Evolutionary conservation across 2,888 invertebrate genomes (phyloP).

Genomic region (Protophormia terraenovae): DNA sequence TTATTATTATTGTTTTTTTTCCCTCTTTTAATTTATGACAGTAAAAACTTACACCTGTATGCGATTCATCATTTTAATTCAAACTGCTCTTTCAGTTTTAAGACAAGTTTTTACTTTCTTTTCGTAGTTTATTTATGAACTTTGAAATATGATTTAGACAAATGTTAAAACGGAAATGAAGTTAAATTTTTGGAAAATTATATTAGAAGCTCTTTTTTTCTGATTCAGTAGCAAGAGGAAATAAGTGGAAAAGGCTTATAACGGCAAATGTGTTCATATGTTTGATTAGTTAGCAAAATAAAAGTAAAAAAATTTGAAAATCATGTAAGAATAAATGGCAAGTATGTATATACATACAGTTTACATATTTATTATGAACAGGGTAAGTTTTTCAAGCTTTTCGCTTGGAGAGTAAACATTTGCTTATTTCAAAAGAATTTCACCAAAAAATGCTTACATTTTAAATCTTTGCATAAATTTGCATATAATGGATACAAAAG

Average conservation of each 20-base stretch:
- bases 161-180: constrained; percentile 46
- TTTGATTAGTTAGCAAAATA: constrained; percentile 13
- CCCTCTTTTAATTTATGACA: not conserved
- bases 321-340: not conserved
- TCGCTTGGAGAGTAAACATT: too few relatives aligned
- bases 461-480: too few relatives aligned
- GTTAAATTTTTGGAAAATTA: constrained; percentile 21
- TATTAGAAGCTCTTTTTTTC: not conserved
- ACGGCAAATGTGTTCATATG: constrained; percentile 27
- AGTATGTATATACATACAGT: not conserved
- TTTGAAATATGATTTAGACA: constrained; percentile 36
- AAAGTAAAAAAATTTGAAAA: not conserved
- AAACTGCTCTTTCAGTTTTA: constrained; percentile 13
- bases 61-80: constrained; percentile 73
- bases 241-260: not conserved
- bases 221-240: not conserved
- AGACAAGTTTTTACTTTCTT: not conserved
- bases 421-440: too few relatives aligned
- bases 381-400: too few relatives aligned
- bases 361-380: not conserved
- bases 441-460: too few relatives aligned
- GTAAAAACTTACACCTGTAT: constrained; percentile 76
- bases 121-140: constrained; percentile 17
- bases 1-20: not conserved
- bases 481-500: too few relatives aligned